phyloP scores from a whole-genome alignment of 2,888 invertebrate species.

The Torymus texanus region DNA sequence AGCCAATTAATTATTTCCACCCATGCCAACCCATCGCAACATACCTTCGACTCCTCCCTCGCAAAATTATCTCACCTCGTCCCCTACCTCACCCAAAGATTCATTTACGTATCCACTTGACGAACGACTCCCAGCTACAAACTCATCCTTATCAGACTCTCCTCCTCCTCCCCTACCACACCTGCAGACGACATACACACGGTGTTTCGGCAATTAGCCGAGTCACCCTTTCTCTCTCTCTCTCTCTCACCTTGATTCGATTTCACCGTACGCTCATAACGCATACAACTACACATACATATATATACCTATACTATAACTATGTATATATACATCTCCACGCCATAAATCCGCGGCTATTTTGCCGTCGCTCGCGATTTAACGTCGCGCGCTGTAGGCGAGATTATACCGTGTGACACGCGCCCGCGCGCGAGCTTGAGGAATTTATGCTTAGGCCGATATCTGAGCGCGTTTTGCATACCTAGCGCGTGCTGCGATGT shows the following conservation, averaged over 20 bases:
- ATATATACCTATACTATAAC: conserved; percentile 22
- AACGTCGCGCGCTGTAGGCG: conserved; percentile 63
- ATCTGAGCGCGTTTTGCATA: conserved; percentile 70
- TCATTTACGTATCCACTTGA: neutral
- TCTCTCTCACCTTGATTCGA: conserved; percentile 59
- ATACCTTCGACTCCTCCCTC: too few relatives aligned
- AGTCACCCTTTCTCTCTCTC: conserved; percentile 9
- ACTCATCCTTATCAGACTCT: neutral
- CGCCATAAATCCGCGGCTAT: conserved; percentile 51
- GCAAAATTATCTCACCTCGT: too few relatives aligned
- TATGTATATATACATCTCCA: conserved; percentile 17
- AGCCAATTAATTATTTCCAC: too few relatives aligned
- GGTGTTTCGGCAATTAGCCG: conserved; percentile 68
- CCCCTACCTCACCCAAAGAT: neutral
- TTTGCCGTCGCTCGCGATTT: conserved; percentile 60
- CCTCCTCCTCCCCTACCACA: too few relatives aligned
- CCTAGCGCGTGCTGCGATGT: neutral
- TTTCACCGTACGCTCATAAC: conserved; percentile 46
- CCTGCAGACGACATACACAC: too few relatives aligned
- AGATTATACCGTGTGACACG: conserved; percentile 69
- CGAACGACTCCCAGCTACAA: neutral
- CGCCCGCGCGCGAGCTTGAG: conserved; percentile 63
- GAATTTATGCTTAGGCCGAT: conserved; percentile 74
- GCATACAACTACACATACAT: conserved; percentile 32
- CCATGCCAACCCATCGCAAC: too few relatives aligned